phyloP scores from a whole-genome alignment of 2,113 vertebrate genomes.

The Urocolius indicus region DNA sequence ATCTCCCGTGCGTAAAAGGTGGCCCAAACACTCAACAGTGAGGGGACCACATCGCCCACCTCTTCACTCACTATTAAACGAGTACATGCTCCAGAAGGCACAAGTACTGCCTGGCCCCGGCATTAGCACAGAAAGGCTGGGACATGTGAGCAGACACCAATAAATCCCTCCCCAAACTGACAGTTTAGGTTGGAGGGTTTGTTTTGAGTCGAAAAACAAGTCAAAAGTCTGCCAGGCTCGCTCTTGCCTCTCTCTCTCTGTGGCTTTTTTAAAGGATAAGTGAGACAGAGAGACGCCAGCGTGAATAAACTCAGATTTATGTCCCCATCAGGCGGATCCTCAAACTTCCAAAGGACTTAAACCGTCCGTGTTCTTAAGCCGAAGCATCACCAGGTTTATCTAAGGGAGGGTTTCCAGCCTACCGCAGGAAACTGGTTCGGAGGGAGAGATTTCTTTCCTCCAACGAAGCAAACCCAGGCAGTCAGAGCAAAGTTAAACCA shows the following conservation, averaged over 20 bases:
- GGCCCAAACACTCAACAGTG: not conserved
- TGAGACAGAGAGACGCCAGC: conserved; percentile 40
- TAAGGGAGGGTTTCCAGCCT: conserved; percentile 68
- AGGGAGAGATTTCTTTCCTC: conserved; percentile 66
- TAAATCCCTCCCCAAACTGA: conserved; percentile 23
- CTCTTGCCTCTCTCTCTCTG: not conserved
- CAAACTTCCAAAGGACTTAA: conserved; percentile 69
- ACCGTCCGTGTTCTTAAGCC: conserved; percentile 62
- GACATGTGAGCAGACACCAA: not conserved
- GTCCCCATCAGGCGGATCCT: conserved; percentile 35
- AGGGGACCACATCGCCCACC: not conserved
- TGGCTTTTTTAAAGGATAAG: not conserved
- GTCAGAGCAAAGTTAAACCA: conserved; percentile 75
- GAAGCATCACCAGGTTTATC: conserved; percentile 76
- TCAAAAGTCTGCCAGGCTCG: conserved; percentile 26
- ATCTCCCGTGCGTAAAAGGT: rapidly evolving
- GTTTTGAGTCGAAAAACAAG: conserved; percentile 41
- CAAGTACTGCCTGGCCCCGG: not conserved
- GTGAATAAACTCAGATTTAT: conserved; percentile 57
- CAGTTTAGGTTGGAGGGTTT: not conserved
- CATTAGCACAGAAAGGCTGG: not conserved
- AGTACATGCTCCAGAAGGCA: rapidly evolving
- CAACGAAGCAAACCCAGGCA: conserved; percentile 71
- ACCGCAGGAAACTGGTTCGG: conserved; percentile 70
- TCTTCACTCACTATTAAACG: rapidly evolving